Evolutionary conservation across 2,888 invertebrate species (phyloP), one percentile per base, ranked within the genome.

Genomic region (Caenorhabditis drosophilae): DNA sequence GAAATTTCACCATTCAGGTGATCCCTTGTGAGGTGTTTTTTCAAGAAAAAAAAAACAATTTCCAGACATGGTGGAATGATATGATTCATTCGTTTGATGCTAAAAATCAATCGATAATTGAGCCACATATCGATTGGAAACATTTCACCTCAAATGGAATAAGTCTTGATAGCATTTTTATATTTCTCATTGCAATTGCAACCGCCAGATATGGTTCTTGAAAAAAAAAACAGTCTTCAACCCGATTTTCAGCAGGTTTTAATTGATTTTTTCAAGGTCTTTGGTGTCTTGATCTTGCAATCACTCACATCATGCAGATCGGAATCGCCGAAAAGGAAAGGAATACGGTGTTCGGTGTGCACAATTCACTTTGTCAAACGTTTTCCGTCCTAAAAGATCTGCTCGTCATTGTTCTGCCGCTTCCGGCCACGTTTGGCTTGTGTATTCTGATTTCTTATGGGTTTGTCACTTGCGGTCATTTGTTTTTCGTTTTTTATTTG

Each of bases 301-400:
- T 80, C n/a, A 80, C 76, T 2, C 80, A 80, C 47, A 73, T 80
- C 7, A 79, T 80, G 79, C 80, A 80, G 47, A 72, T 77, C 2
- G 60, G 55, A 0, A 68, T 80, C 6, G 58, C 69, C 0, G 79
- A 79, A 46, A 44, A 48, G 12, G 69, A 80, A 49, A 45, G 80
- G 34, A 74, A 76, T 45, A 80, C 78, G 0, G 79, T 80, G 1
- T 80, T 80, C 47, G 80, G 80, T 34, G 71, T 79, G 25, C 76
- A 79, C 53, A 80, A 74, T 36, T 76, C 80, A 2, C 62, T 80
- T 16, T 79, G 79, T 52, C 75, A 80, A 31, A 61, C 75, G 4
- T 80, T 80, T 45, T 74, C 73, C 7, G 70, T 79, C 18, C 45
- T 69, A 22, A 75, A 75, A 38, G 67, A 67, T 31, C 15, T 67